These are phyloP conservation scores for Chaenogobius annularis DNA, from an alignment of 2,113 vertebrate species.

Conservation along the genomic window DNA sequence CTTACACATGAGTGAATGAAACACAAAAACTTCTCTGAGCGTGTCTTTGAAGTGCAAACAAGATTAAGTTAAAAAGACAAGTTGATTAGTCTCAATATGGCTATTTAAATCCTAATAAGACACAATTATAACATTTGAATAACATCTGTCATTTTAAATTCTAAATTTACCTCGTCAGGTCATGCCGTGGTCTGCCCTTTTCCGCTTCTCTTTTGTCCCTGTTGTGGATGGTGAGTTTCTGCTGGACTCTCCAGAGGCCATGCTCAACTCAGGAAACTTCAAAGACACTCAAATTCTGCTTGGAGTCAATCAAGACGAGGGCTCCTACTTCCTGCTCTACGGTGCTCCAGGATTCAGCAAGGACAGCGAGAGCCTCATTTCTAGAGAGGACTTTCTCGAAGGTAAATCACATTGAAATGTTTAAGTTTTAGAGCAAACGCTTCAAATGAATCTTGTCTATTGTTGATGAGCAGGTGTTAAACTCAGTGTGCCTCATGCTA, in stretches of 20 bases:
- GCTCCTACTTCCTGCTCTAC: conserved; percentile 89
- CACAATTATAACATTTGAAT: not conserved
- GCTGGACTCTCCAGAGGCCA: conserved; percentile 82
- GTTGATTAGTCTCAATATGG: too few relatives aligned
- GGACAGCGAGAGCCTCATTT: conserved; percentile 90
- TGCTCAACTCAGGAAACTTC: conserved; percentile 81
- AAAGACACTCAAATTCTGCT: conserved; percentile 83
- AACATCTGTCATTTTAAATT: not conserved
- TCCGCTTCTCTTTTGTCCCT: conserved; percentile 91
- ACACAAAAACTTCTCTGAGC: too few relatives aligned
- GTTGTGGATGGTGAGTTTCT: conserved; percentile 87
- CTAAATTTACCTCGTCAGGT: conserved; percentile 46
- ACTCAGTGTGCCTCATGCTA: conserved; percentile 87
- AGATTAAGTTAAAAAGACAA: too few relatives aligned
- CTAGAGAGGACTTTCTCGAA: conserved; percentile 86
- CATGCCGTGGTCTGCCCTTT: conserved; percentile 73
- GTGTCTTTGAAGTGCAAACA: too few relatives aligned
- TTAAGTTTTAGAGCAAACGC: not conserved
- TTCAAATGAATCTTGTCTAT: not conserved
- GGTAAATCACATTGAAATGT: conserved; percentile 59
- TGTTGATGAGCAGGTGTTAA: conserved; percentile 77
- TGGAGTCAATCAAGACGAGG: conserved; percentile 90
- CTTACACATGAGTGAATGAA: too few relatives aligned
- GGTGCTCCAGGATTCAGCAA: conserved; percentile 93
- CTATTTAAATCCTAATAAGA: too few relatives aligned